Base-by-base conservation (phyloP, 2,888 invertebrate species). In the Polyommatus icarus region DNA sequence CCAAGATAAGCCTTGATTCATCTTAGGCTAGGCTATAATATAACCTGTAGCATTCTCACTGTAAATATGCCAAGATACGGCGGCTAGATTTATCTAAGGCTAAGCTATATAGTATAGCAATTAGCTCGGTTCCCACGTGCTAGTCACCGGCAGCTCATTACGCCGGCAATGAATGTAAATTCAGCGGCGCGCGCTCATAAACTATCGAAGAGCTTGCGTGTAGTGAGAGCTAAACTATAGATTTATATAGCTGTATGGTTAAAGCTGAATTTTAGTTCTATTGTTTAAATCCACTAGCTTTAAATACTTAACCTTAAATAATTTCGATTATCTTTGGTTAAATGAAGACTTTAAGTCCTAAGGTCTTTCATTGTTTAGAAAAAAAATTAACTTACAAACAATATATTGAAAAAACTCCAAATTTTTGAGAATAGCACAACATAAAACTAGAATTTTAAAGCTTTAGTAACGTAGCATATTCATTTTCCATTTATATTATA, bases 161-260 rank as follows among this genome's bases (percentile, higher is more conserved):
- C 76, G 79, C 77, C 82, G 77, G 83, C 82, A 84, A 84, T 85
- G 82, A 84, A 83, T 83, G 83, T 82, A 82, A 83, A 83, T 84
- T 83, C 77, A 78, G 78, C 78, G 78, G 76, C 80, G 80, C 81
- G 79, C 79, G 76, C 80, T 79, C 78, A 82, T 83, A 82, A 80
- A 83, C 80, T 81, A 82, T 78, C 77, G 80, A 83, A 79, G 81
- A 78, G 81, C 73, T 77, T 76, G 76, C 18, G 5, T 46, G 15
- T 15, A 12, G 5, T 32, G 29, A 5, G 32, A 67, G 67, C 67
- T 29, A 67, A 67, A 18, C 67, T 29, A 67, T 61, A 10, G 12
- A 10, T 24, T 61, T 12, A 24, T n/a, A 12, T 29, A 29, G 24
- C 20, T 59, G 7, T 18, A 59, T 6, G 1, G 15, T 57, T 57